Evolutionary conservation across 2,113 vertebrate genomes (phyloP), one percentile per base, ranked within the genome.

Genomic region (Equus przewalskii): DNA sequence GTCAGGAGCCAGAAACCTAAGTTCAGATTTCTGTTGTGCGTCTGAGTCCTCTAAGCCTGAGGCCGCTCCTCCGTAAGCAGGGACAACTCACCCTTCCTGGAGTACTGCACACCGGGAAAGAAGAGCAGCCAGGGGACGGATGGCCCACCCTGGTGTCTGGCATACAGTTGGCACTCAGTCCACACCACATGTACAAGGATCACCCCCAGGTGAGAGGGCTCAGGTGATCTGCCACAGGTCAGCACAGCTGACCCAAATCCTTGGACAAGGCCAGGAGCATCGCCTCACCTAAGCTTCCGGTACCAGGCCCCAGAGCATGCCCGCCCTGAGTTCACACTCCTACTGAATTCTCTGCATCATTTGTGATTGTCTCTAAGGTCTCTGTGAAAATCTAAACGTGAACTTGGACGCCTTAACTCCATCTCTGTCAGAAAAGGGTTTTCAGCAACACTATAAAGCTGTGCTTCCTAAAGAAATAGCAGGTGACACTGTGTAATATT

Each of bases 81-180:
- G 21, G 24, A 7, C 1, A 56, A n/a, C 10, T 51, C 56, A 41
- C 18, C 65, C 54, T 26, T 54, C 58, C 64, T 56, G 46, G 78
- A 73, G 51, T 5, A 4, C 41, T 1, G 33, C 7, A 28, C 22
- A 7, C 0, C 26, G 22, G 82, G 12, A 64, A 46, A 24, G 33
- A 87, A 69, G 33, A 41, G 1, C 30, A 56, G 36, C 6, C 10
- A 44, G 19, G 0, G 15, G 22, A 6, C 9, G 1, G 1, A 5
- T 10, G n/a, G 64, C 58, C 44, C 22, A 4, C 24, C 6, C 54
- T 2, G 6, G 36, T 3, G 3, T 4, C 44, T 8, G 21, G 87
- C 36, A 28, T 1, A 21, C 0, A 28, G 33, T 2, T 0, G 0
- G 36, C 67, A 30, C 44, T 54, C 46, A 1, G 19, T 16, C 56